Conservation (phyloP, 1,140 invertebrate genomes). For the Drosophila nebulosa region DNA sequence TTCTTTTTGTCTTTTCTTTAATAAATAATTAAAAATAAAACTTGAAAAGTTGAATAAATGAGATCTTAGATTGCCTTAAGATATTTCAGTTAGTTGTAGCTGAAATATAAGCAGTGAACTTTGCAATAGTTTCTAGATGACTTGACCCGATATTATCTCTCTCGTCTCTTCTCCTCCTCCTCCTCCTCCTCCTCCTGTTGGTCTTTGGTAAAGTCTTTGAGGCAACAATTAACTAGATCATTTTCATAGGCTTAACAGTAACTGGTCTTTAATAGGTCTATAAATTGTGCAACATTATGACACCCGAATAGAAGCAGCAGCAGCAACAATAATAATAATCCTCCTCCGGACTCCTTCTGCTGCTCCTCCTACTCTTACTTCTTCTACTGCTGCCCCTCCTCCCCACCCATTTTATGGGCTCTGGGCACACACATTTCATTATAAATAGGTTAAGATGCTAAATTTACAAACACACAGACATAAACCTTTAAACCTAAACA, state of each 20-base stretch:
- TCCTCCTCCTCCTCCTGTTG: not conserved
- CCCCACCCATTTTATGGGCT: conserved; percentile 20
- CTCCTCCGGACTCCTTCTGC: conserved; percentile 10
- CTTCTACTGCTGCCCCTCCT: conserved; percentile 15
- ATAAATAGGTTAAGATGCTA: conserved; percentile 78
- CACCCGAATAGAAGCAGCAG: conserved; percentile 8
- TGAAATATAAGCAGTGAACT: too few relatives aligned
- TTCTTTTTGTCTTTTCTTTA: too few relatives aligned
- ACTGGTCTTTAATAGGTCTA: conserved; percentile 68
- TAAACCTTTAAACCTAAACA: conserved; percentile 78
- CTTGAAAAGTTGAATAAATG: too few relatives aligned
- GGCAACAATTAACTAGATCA: conserved; percentile 53
- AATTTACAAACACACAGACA: conserved; percentile 51
- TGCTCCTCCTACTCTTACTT: not conserved
- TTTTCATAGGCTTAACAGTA: conserved; percentile 52
- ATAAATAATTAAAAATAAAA: too few relatives aligned
- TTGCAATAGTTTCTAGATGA: not conserved
- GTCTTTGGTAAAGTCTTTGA: not conserved
- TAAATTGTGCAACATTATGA: conserved; percentile 69
- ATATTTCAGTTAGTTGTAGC: too few relatives aligned
- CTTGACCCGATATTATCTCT: not conserved
- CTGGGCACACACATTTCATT: conserved; percentile 62
- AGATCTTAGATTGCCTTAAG: too few relatives aligned
- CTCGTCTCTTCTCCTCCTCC: not conserved
- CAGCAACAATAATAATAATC: conserved; percentile 30